A percentile compares a stretch with the other conserved stretches of the same genome.
These are phyloP conservation scores for Neotragus pygmaeus DNA, from an alignment of 2,113 vertebrate genomes.

Conservation along the genomic window DNA sequence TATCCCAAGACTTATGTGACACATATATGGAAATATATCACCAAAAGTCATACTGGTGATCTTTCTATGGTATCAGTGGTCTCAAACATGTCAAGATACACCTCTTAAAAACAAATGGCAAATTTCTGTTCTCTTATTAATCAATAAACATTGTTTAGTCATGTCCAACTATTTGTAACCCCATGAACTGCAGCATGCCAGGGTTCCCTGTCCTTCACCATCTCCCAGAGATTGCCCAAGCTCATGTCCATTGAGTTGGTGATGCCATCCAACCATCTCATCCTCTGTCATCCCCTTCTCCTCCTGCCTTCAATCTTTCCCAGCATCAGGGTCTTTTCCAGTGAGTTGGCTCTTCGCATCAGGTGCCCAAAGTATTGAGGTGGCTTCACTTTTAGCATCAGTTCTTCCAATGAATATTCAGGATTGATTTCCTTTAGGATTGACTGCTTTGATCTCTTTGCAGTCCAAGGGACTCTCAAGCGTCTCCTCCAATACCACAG, in stretches of 20 bases:
- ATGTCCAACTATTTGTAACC: neutral
- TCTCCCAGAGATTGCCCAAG: neutral
- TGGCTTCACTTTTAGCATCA: neutral
- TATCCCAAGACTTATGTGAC: neutral
- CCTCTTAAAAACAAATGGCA: neutral
- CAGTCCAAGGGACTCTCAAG: neutral
- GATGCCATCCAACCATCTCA: neutral
- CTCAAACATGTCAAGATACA: neutral
- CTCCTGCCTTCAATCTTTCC: neutral
- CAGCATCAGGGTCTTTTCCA: neutral
- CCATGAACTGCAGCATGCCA: neutral
- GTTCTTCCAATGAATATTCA: neutral
- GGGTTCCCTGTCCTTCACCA: neutral
- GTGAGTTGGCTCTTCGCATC: neutral
- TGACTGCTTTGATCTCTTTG: neutral
- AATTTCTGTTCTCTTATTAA: neutral
- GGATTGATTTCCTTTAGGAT: neutral
- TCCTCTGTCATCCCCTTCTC: neutral
- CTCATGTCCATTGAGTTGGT: neutral
- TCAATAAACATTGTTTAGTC: neutral
- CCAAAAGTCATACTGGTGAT: neutral
- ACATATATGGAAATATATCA: neutral
- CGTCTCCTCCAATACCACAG: neutral
- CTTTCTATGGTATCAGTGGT: neutral
- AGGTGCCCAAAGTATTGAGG: neutral